Percentiles rank a stretch among this genome's conserved stretches.
Evolutionary conservation across 2,113 vertebrate species (phyloP).

Genomic region (Atractosteus spatula): DNA sequence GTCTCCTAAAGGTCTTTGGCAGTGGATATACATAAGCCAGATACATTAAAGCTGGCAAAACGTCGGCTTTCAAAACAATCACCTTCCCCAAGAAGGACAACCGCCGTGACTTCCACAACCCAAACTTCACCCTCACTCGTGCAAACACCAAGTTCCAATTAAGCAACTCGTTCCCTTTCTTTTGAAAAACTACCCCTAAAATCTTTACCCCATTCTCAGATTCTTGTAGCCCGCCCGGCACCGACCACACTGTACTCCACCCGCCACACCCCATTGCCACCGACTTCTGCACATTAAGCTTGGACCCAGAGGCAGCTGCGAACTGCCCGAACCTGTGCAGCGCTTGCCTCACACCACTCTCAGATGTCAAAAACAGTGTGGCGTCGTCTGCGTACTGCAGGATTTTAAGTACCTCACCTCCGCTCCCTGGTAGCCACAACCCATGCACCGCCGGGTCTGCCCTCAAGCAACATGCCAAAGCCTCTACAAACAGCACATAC

Average conservation of each 20-base stretch:
- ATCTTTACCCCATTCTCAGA: no score
- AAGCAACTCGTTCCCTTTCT: no score
- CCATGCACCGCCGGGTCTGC: not conserved
- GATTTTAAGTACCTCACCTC: not conserved
- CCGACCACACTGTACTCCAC: not conserved
- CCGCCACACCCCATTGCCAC: not conserved
- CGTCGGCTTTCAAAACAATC: no score
- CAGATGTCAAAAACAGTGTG: not conserved
- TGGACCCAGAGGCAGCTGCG: not conserved
- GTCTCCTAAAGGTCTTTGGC: no score
- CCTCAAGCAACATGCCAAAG: not conserved
- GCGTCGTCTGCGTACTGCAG: slow-evolving; percentile 9
- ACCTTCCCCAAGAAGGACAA: no score
- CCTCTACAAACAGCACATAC: slow-evolving; percentile 8
- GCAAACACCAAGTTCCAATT: no score
- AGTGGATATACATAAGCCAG: no score
- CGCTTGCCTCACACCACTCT: not conserved
- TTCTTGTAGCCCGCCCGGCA: no score
- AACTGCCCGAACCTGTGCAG: not conserved
- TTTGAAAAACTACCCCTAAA: no score
- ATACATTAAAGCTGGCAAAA: no score
- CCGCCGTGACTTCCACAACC: no score
- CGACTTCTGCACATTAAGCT: not conserved
- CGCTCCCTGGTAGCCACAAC: slow-evolving; percentile 10
- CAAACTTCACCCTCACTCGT: no score